Base-by-base conservation (phyloP, 2,797 vertebrate species). In the Sebastes vulpes region DNA sequence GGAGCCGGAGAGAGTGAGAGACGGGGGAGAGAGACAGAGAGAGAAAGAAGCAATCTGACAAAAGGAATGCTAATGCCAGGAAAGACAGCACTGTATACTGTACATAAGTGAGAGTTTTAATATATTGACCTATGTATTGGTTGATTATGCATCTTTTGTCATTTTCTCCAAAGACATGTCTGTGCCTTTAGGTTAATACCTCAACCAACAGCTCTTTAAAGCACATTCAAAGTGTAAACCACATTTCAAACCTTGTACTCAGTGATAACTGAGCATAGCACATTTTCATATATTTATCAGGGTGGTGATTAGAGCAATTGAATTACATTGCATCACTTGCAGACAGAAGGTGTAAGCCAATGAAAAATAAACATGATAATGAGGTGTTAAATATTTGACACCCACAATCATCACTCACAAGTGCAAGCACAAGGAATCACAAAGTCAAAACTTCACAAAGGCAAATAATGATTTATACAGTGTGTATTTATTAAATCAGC, bases 381-480 rank as follows among this genome's bases (percentile, higher is more conserved):
- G 18, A 56, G 11, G 57, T 71, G 72, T 60, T 66, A 46, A 48
- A 64, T 63, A 75, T 79, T 66, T 65, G 67, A 81, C 60, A 67
- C 23, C 23, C 48, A 16, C 29, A 56, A 10, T 26, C 9, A 52
- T 72, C 29, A 75, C 42, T 72, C 10, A 35, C 20, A 63, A 63
- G 38, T 9, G 5, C 9, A 54, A 12, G 5, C 4, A 61, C 23
- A 67, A 48, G 73, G 18, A 58, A 59, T n/a, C 3, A 4, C 52
- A 79, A 57, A 42, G 16, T 60, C 11, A 35, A 35, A 12, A 38
- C 35, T 32, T 59, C 42, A 42, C 42, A 46, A 38, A 58, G 28
- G 12, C 1, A 50, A 56, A 26, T 57, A 9, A 11, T 59, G 63
- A 53, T 20, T 4, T 11, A 65, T 3, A 14, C 10, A 4, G 16